Percentiles rank a stretch among this genome's conserved stretches.
These are phyloP conservation scores for Smutsia temminckii DNA, from an alignment of 2,797 vertebrate species.

Conservation along the genomic window DNA sequence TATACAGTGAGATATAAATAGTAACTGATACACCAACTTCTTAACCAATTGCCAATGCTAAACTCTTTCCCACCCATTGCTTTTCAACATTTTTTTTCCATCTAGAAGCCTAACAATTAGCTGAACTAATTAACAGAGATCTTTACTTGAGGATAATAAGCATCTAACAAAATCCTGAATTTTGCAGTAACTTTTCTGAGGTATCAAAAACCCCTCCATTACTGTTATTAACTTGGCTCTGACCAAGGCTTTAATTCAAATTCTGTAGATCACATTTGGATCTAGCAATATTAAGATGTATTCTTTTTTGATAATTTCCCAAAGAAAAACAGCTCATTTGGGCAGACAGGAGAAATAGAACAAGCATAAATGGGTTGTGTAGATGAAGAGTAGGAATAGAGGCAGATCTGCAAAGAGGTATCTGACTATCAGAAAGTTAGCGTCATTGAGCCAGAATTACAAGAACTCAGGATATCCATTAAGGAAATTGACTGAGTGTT, in stretches of 20 bases:
- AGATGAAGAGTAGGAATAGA: neutral
- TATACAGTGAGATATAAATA: neutral
- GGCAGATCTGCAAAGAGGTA: neutral
- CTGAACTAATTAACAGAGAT: neutral
- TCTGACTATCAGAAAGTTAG: neutral
- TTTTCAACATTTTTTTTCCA: neutral
- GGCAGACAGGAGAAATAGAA: accelerated
- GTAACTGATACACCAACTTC: neutral
- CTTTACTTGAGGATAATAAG: neutral
- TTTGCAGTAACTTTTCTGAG: neutral
- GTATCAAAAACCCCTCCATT: neutral
- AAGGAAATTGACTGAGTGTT: neutral
- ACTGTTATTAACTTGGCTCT: neutral
- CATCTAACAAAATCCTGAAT: neutral
- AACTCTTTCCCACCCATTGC: neutral
- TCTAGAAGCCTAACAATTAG: neutral
- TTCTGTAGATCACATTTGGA: neutral
- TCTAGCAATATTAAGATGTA: neutral
- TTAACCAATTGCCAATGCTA: neutral
- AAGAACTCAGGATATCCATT: neutral
- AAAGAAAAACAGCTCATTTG: neutral
- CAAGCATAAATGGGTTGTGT: neutral
- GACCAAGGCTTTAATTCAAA: neutral
- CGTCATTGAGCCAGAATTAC: neutral
- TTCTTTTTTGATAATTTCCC: neutral